These are phyloP conservation scores for Anticlea derivata DNA, from an alignment of 2,888 invertebrate genomes.

Conservation along the genomic window DNA sequence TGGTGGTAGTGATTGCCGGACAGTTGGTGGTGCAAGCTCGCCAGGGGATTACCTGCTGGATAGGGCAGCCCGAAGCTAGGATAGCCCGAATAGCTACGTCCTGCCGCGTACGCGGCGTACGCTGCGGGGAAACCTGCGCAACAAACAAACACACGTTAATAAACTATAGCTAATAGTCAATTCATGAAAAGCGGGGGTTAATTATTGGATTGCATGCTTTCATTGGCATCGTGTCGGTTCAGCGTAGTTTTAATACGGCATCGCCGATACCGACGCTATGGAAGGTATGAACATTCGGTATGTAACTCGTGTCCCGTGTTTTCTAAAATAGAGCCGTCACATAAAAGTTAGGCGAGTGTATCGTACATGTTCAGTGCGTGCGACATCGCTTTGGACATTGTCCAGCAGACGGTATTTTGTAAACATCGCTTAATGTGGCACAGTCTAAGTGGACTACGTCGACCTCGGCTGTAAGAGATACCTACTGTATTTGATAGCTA, in stretches of 20 bases:
- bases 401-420: slow-evolving; percentile 74
- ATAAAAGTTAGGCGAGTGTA: slow-evolving; percentile 68
- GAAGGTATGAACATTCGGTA: slow-evolving; percentile 54
- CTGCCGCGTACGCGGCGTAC: slow-evolving; percentile 98
- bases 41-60: slow-evolving; percentile 96
- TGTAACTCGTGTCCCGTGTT: slow-evolving; percentile 62
- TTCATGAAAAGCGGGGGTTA: slow-evolving; percentile 52
- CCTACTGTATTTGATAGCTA: slow-evolving; percentile 39
- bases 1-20: slow-evolving; percentile 86
- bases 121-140: slow-evolving; percentile 96
- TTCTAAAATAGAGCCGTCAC: slow-evolving; percentile 73
- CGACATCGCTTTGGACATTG: slow-evolving; percentile 75
- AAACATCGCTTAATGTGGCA: slow-evolving; percentile 73
- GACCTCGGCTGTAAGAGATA: slow-evolving; percentile 54
- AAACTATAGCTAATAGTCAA: slow-evolving; percentile 35
- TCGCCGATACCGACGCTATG: slow-evolving; percentile 49
- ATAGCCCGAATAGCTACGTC: slow-evolving; percentile 98
- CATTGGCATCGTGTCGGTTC: slow-evolving; percentile 45
- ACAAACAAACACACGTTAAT: slow-evolving; percentile 65
- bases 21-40: slow-evolving; percentile 90
- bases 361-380: slow-evolving; percentile 58
- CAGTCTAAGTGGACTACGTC: slow-evolving; percentile 61
- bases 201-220: slow-evolving; percentile 63
- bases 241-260: slow-evolving; percentile 45
- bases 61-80: slow-evolving; percentile 99